Base-by-base conservation (phyloP, 1,140 invertebrate species). In the Drosophila novamexicana region DNA sequence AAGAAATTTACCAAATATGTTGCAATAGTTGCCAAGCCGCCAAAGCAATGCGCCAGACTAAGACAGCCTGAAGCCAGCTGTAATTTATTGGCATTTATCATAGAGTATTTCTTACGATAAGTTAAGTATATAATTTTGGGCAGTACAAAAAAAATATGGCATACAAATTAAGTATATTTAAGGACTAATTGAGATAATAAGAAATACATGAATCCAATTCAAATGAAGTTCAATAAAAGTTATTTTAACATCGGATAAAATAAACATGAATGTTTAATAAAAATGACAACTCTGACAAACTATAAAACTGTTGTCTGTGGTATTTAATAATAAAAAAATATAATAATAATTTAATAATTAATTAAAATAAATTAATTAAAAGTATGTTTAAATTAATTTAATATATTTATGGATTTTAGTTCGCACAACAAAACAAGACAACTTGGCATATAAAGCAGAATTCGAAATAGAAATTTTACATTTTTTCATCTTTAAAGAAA, bases 1-100 rank as follows among this genome's bases (percentile, higher is more conserved):
- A 85, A 85, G 81, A 84, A 84, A 84, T 84, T 84, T 77, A 67
- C 61, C 73, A 81, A 65, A 68, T 69, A 67, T 81, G 75, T 86
- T 86, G 82, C 82, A 79, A 86, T 67, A 73, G 69, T 73, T 82
- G 63, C 64, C 78, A 85, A 80, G 68, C 45, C 67, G 58, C 59
- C 59, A 80, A 68, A 63, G 61, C 72, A 61, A 63, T 61, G 42
- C 32, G 22, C 54, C 12, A 64, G 37, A 50, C 29, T 10, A 18
- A 39, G 63, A 63, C 40, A 56, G 16, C 39, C 16, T 44, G 10
- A 16, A 57, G 32, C 40, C 40, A 29, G n/a, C 50, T 45, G 40
- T 57, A 72, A 84, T 84, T 68, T 76, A 79, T 66, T 36, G 65
- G 44, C 65, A 83, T 67, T 75, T 64, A 83, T 83, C 76, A 75